Base-by-base conservation (phyloP, 2,797 vertebrate genomes). In the Myotis vivesi region DNA sequence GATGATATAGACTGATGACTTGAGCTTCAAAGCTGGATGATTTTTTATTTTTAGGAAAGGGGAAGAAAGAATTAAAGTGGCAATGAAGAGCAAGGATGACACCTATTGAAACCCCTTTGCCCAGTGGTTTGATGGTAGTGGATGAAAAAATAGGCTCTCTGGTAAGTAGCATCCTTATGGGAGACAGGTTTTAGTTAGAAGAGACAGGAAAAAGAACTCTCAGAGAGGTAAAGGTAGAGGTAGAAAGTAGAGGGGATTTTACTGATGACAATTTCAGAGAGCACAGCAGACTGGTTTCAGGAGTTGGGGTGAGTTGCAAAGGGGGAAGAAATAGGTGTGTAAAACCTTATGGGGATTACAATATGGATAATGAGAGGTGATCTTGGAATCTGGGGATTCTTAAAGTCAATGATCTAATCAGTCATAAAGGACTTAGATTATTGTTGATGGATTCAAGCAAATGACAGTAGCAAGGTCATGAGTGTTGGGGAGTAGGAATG, bases 351-450 rank as follows among this genome's bases (percentile, higher is more conserved):
- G 51, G 44, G 36, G 23, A 57, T 79, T 80, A 73, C 66, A 66
- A 59, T 57, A 3, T 86, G 55, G 66, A 23, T 28, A 69, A 8
- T 64, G 19, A 81, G 15, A 55, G 22, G 3, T 76, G 33, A 36
- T 57, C 38, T 77, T 92, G 12, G 51, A 94, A 81, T 38, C 80
- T 85, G 69, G 82, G 10, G 0, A 33, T 79, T 92, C 64, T 86
- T 71, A 12, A 12, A 28, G 28, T 66, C 28, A 82, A 33, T 64
- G 69, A 57, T 25, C 87, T 72, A 68, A 75, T 36, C 46, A 68
- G 16, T 20, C 22, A 53, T 55, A 71, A 72, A 77, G 15, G 8
- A 10, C 20, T 95, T 51, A 59, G 28, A 55, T 95, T 62, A 73
- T 38, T 71, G 51, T 6, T 33, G 33, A 22, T 53, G 36, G 55